Evolutionary conservation across 2,888 invertebrate genomes (phyloP), one percentile per base, ranked within the genome.

Genomic region (Sisyra terminalis): DNA sequence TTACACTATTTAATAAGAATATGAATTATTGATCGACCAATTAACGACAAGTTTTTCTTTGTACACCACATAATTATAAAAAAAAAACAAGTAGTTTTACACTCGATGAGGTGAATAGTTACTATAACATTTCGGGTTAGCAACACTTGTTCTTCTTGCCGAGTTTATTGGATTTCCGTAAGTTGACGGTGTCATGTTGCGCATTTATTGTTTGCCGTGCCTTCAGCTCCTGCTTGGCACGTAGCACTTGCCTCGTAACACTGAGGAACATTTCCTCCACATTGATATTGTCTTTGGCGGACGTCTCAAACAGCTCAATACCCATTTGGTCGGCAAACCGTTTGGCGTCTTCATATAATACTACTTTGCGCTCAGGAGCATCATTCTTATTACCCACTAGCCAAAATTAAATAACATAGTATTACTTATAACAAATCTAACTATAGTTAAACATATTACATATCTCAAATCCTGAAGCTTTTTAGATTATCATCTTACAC

Each of bases 261-360:
- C 75, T 73, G 58, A 78, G 67, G 63, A 79, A 77, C 78, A 94
- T 96, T 70, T 97, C 94, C 69, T 97, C 97, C 44, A 98, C 97
- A 69, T 97, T 97, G 55, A 90, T 81, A 66, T 97, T 96, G 61
- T 97, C 94, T 71, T 97, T 98, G 59, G 98, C 98, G 59, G 93
- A 94, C 49, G 98, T 97, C 69, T 98, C 98, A 65, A 92, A 97
- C 51, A 97, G 67, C 53, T 88, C 85, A 59, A 98, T 96, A 54
- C 85, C 84, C 92, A 97, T 96, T 66, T 96, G 92, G 60, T 83
- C 85, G 46, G 98, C 96, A 67, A 96, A 97, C 56, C 89, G 76
- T 67, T 89, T 85, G 46, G 97, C 97, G 67, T 98, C 98, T 62
- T 90, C 88, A 36, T 93, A 93, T 47, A 94, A 71, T 17, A 99